Base-by-base conservation (phyloP, 2,888 invertebrate species). In the Volucella bombylans region DNA sequence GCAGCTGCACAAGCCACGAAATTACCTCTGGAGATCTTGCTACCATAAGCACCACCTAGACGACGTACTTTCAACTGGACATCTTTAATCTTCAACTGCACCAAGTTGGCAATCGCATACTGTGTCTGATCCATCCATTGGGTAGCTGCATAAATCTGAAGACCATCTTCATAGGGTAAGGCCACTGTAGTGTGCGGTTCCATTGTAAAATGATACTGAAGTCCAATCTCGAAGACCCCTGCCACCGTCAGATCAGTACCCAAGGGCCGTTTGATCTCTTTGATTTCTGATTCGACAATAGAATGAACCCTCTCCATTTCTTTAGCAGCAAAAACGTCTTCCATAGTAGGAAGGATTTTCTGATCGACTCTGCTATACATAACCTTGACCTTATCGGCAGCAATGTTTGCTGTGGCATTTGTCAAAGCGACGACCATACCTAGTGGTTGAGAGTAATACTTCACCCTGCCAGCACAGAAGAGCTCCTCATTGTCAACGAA, bases 21-120 rank as follows among this genome's bases (percentile, higher is more conserved):
- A 11, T 92, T 90, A 8, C 93, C 90, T 6, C 96, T 93, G 0
- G 94, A 93, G 65, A 96, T 94, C 65, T 97, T 98, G 0, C 93
- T 94, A 0, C 97, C 97, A 89, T 95, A 98, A 0, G 92, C 96
- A 12, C 97, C 97, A 2, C 97, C 97, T 4, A 97, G 87, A 52
- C 97, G 94, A 8, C 94, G 93, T 0, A 96, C 95, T 55, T 92
- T 91, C 0, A 97, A 92, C 82, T 95, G 94, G n/a, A 97, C 93
- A 61, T 96, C 93, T 88, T 95, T 95, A 71, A 93, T 91, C 11
- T 93, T 93, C 14, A 95, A 88, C 9, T 92, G 93, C 0, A 96
- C 92, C 41, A 93, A 91, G 18, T 92, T 89, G 0, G 95, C 93
- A 8, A 96, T 91, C 0, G 93, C 92, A 31, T 92, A 89, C 89